Conservation (phyloP, 2,113 vertebrate genomes). For the Lonchura striata region DNA sequence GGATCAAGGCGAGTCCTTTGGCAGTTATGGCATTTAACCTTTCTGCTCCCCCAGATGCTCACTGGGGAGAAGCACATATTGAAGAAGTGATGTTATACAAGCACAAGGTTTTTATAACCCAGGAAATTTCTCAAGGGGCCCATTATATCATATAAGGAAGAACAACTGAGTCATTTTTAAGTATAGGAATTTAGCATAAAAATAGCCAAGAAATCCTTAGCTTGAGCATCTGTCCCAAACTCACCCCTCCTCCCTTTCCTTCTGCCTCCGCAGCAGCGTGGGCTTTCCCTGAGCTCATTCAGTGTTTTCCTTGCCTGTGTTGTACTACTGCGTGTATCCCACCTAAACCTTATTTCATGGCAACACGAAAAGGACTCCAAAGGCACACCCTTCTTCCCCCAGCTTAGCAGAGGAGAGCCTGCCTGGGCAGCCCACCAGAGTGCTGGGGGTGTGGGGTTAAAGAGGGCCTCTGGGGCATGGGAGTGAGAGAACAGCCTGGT, state of each 20-base stretch:
- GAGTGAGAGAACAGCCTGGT: not conserved
- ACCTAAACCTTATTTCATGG: not conserved
- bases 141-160: not conserved
- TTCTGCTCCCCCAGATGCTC: not conserved
- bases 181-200: not conserved
- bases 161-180: slow-evolving; percentile 37
- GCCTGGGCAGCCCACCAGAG: not conserved
- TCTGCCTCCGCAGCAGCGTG: not conserved
- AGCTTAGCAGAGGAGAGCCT: not conserved
- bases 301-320: not conserved
- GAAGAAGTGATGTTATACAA: slow-evolving; percentile 23
- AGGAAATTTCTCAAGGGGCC: not conserved
- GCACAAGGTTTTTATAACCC: not conserved
- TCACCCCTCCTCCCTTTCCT: not conserved
- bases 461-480: not conserved
- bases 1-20: not conserved
- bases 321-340: not conserved
- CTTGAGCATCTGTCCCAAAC: not conserved
- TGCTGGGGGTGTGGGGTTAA: rapidly evolving
- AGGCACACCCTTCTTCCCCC: not conserved
- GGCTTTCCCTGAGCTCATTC: not conserved
- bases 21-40: not conserved
- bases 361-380: not conserved
- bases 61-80: not conserved
- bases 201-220: slow-evolving; percentile 22